phyloP scores from a whole-genome alignment of 1,140 invertebrate species.

The Drosophila azteca region DNA sequence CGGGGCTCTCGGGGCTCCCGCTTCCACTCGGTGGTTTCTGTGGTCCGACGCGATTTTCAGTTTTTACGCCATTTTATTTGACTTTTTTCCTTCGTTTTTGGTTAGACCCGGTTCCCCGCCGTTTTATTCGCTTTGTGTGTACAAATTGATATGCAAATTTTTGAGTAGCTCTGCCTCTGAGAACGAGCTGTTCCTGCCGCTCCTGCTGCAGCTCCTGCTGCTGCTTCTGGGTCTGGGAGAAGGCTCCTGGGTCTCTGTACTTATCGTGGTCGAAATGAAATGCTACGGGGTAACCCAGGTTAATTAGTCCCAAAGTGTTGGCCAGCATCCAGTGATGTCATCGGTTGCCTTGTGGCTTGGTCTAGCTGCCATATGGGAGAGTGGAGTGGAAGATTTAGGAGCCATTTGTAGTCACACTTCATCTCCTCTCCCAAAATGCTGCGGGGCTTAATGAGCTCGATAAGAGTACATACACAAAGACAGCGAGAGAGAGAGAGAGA shows the following conservation, averaged over 20 bases:
- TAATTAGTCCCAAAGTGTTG: constrained; percentile 76
- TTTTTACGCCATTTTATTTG: constrained; percentile 72
- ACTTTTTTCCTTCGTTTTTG: constrained; percentile 14
- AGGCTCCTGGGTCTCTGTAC: constrained; percentile 5
- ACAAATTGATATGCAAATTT: constrained; percentile 83
- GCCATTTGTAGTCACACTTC: too few species aligned
- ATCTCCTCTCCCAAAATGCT: not conserved
- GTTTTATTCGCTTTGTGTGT: constrained; percentile 40
- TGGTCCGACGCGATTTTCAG: constrained; percentile 59
- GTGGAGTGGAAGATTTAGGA: too few species aligned
- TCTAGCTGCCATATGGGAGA: not conserved
- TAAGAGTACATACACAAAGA: not conserved
- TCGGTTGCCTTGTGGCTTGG: constrained; percentile 3
- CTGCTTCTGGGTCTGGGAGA: not conserved
- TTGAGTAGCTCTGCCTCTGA: constrained; percentile 43
- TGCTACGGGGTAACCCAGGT: constrained; percentile 50
- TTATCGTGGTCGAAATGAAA: constrained; percentile 41
- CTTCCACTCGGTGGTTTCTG: constrained; percentile 33
- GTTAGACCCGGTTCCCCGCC: not conserved
- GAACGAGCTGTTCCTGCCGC: constrained; percentile 21
- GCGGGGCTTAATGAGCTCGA: constrained; percentile 20
- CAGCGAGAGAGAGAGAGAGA: too few species aligned
- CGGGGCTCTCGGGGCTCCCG: not conserved
- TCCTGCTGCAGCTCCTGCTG: not conserved
- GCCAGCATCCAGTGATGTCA: constrained; percentile 26